Evolutionary conservation across 2,888 invertebrate genomes (phyloP).

Genomic region (Ametastegia equiseti): DNA sequence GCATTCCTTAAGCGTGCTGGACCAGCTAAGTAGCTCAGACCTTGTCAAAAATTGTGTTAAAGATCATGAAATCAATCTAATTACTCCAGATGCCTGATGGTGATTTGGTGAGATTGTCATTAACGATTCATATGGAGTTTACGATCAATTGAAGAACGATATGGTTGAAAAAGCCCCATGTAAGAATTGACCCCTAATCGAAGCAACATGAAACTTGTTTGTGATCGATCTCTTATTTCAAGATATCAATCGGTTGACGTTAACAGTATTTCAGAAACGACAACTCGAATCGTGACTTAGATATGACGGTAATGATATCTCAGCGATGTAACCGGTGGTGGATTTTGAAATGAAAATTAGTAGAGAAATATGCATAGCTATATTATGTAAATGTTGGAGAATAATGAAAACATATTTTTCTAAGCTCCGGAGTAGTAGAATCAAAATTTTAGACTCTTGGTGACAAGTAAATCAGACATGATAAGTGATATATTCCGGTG

Average conservation of each 20-base stretch:
- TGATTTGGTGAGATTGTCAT: background rate
- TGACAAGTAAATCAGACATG: background rate
- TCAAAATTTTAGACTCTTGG: background rate
- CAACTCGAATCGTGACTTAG: background rate
- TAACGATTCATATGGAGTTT: background rate
- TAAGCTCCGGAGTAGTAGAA: background rate
- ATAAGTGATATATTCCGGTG: background rate
- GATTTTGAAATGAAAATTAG: background rate
- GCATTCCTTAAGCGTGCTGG: too few species aligned
- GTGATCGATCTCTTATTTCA: background rate
- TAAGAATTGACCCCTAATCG: background rate
- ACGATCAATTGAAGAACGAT: background rate
- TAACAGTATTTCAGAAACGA: background rate
- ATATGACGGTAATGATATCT: background rate
- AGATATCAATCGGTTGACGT: background rate
- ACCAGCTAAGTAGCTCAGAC: too few species aligned
- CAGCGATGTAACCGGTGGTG: background rate
- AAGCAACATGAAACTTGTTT: background rate
- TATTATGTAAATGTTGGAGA: background rate
- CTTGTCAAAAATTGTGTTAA: too few species aligned
- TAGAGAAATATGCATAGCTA: background rate
- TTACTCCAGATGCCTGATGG: too few species aligned
- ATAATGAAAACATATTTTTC: background rate
- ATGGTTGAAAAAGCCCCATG: background rate
- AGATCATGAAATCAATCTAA: background rate